Evolutionary conservation across 1,140 invertebrate genomes (phyloP).

Genomic region (Conus betulinus): DNA sequence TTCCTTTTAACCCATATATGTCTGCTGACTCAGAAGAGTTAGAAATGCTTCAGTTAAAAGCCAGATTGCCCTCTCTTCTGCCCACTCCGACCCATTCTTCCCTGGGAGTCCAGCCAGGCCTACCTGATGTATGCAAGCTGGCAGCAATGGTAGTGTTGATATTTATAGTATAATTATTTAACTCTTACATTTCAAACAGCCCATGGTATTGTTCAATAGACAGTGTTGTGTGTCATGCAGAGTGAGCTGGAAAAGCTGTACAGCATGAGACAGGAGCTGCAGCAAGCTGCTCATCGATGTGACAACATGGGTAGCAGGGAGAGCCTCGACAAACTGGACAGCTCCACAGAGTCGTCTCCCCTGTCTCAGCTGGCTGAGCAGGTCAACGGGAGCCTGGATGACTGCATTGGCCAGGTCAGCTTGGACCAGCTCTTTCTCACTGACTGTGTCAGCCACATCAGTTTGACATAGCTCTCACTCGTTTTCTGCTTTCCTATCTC

Average conservation of each 20-base stretch:
- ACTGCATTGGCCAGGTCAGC: slow-evolving; percentile 92
- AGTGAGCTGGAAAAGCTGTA: slow-evolving; percentile 89
- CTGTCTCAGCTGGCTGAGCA: slow-evolving; percentile 89
- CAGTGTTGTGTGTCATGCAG: slow-evolving; percentile 69
- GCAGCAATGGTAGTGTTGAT: too few relatives aligned
- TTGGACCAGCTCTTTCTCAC: slow-evolving; percentile 78
- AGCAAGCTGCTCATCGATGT: slow-evolving; percentile 91
- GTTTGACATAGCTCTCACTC: not conserved
- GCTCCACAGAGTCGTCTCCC: slow-evolving; percentile 84
- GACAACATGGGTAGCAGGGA: slow-evolving; percentile 94
- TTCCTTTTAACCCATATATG: too few relatives aligned
- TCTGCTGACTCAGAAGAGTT: too few relatives aligned
- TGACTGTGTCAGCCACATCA: slow-evolving; percentile 94
- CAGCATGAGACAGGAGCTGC: slow-evolving; percentile 89
- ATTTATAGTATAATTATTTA: too few relatives aligned
- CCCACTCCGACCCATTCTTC: too few relatives aligned
- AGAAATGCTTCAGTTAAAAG: too few relatives aligned
- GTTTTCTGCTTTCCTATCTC: too few relatives aligned
- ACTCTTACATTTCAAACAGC: too few relatives aligned
- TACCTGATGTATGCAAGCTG: too few relatives aligned
- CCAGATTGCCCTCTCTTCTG: too few relatives aligned
- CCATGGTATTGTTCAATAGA: too few relatives aligned
- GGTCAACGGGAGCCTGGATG: slow-evolving; percentile 89
- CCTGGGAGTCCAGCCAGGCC: too few relatives aligned
- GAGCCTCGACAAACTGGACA: slow-evolving; percentile 90